These are phyloP conservation scores for Brotula barbata DNA, from an alignment of 2,797 vertebrate species.

Conservation along the genomic window DNA sequence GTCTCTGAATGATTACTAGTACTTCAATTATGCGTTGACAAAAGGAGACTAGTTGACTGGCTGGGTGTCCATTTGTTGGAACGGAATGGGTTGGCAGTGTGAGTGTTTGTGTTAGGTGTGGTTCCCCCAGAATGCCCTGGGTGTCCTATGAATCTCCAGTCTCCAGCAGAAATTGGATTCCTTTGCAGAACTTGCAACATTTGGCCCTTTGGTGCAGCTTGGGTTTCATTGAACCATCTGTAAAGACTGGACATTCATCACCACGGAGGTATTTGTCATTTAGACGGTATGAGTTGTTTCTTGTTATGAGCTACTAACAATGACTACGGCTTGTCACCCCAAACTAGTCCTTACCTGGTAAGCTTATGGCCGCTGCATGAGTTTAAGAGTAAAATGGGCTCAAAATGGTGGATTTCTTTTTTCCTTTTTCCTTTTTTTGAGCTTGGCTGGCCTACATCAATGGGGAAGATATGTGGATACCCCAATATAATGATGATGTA, in stretches of 20 bases:
- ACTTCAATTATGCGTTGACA: slow-evolving; percentile 36
- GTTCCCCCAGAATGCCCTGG: slow-evolving; percentile 50
- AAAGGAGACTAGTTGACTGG: slow-evolving; percentile 50
- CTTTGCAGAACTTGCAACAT: slow-evolving; percentile 4
- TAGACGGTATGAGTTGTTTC: slow-evolving; percentile 58
- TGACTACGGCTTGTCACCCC: slow-evolving; percentile 50
- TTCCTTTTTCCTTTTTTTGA: slow-evolving; percentile 10
- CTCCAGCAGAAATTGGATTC: slow-evolving; percentile 42
- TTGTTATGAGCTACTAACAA: slow-evolving; percentile 58
- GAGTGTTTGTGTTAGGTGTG: slow-evolving; percentile 55
- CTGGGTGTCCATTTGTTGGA: slow-evolving; percentile 64
- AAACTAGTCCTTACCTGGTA: slow-evolving; percentile 30
- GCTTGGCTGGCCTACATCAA: no score
- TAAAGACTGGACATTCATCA: slow-evolving; percentile 78
- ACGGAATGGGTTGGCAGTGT: slow-evolving; percentile 45
- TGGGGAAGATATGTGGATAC: no score
- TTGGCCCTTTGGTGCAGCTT: background rate
- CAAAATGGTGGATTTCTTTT: slow-evolving; percentile 2
- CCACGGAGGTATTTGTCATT: slow-evolving; percentile 45
- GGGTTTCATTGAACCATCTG: slow-evolving; percentile 9
- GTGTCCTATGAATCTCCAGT: slow-evolving; percentile 77
- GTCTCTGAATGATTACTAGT: slow-evolving; percentile 62
- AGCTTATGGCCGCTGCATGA: slow-evolving; percentile 53
- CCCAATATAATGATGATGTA: no score
- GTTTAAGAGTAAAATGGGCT: slow-evolving; percentile 28